phyloP scores from a whole-genome alignment of 2,888 invertebrate genomes.

The Neoitamus cyanurus region DNA sequence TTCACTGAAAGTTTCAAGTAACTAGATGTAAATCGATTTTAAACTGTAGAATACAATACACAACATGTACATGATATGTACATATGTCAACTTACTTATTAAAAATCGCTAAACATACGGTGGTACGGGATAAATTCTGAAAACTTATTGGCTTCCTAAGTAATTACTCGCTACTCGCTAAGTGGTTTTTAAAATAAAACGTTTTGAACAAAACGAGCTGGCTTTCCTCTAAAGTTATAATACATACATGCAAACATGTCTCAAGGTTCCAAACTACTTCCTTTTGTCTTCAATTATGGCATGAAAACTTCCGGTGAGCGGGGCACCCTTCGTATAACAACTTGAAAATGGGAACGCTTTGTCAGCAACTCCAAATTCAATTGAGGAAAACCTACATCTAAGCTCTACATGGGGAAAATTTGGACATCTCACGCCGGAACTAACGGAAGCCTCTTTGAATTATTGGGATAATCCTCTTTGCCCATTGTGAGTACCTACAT shows the following conservation, averaged over 20 bases:
- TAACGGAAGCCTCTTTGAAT: background rate
- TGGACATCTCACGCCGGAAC: slow-evolving; percentile 15
- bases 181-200: too few species aligned
- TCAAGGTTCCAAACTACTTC: background rate
- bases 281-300: background rate
- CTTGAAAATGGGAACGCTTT: background rate
- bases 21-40: too few species aligned
- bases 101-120: too few species aligned
- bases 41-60: too few species aligned
- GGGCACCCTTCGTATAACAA: background rate
- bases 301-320: background rate
- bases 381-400: background rate
- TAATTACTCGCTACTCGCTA: too few species aligned
- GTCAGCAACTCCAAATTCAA: background rate
- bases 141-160: too few species aligned
- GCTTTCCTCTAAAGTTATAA: too few species aligned
- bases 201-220: too few species aligned
- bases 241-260: background rate
- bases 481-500: background rate
- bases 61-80: too few species aligned
- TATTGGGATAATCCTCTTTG: slow-evolving; percentile 17
- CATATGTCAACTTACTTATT: too few species aligned
- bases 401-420: background rate
- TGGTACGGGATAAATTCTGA: too few species aligned
- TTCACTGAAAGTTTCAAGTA: too few species aligned